Evolutionary conservation across 2,888 invertebrate genomes (phyloP), one percentile per base, ranked within the genome.

Genomic region (Drosophila flavopinicola): DNA sequence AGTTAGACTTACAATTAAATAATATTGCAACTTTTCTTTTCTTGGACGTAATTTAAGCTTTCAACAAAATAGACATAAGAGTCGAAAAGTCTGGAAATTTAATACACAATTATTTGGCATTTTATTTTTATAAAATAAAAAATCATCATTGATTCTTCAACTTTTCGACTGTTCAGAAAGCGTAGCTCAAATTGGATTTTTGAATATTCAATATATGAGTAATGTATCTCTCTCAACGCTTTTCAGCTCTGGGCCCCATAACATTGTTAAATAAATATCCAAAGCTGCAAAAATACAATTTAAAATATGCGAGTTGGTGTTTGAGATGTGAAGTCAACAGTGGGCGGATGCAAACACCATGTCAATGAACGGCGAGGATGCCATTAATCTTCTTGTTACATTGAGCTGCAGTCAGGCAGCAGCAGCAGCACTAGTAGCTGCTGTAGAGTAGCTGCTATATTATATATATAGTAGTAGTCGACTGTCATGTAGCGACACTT

Each of bases 321-420:
- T 39, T n/a, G n/a, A 30, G 37, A 38, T 37, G 42, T 41, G 35
- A 17, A 49, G 37, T 27, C 25, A 35, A 49, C 47, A 11, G 32
- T 27, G 42, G 49, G 47, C 32, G 48, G 20, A 63, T 53, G 52
- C 65, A 64, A 37, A 51, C 35, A 39, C 25, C 63, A 56, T 57
- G 72, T 76, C 72, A 72, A 76, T 72, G 72, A 53, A 76, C 59
- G 65, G 45, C 41, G 51, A 59, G 49, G 59, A 56, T 51, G 65
- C 82, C 87, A 78, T 86, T 85, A 80, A 87, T 85, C 75, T 78
- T 79, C 54, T 29, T 66, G 60, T 47, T 66, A 75, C 75, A 83
- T 58, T 23, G 60, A 58, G 63, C 23, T 65, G 71, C 64, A 65
- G 44, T 32, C 27, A 25, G 23, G 6, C n/a, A n/a, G n/a, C n/a